Evolutionary conservation across 2,113 vertebrate species (phyloP).

Genomic region (Oplegnathus fasciatus): DNA sequence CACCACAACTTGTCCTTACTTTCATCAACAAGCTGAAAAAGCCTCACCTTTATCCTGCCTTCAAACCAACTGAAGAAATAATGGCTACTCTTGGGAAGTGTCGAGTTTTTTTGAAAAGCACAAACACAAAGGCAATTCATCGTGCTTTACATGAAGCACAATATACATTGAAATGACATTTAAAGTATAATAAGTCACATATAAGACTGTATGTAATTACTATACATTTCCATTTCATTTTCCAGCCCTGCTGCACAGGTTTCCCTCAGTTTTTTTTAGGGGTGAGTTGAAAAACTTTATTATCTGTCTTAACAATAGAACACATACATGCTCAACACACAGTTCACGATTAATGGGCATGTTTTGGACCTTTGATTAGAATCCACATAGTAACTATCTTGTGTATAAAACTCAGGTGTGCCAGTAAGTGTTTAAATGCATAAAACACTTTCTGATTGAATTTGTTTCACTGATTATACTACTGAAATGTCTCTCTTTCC

Average conservation of each 20-base stretch:
- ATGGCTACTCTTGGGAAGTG: background rate
- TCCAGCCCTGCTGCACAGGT: background rate
- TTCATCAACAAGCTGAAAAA: background rate
- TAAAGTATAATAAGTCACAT: background rate
- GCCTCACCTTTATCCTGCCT: background rate
- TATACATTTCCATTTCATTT: background rate
- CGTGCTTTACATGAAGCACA: background rate
- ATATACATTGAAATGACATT: background rate
- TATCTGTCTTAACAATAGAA: background rate
- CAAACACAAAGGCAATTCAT: background rate
- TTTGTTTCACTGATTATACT: background rate
- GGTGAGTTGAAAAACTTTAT: background rate
- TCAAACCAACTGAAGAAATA: conserved; percentile 7
- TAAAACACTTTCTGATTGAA: background rate
- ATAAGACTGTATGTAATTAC: background rate
- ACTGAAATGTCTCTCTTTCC: background rate
- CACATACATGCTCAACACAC: background rate
- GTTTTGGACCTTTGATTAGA: background rate
- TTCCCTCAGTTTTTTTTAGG: background rate
- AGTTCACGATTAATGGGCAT: background rate
- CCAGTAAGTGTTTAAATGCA: background rate
- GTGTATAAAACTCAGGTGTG: background rate
- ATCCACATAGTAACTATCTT: background rate
- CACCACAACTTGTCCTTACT: background rate
- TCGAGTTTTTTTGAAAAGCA: background rate